Base-by-base conservation (phyloP, 2,888 invertebrate species). In the Microctonus hyperodae region DNA sequence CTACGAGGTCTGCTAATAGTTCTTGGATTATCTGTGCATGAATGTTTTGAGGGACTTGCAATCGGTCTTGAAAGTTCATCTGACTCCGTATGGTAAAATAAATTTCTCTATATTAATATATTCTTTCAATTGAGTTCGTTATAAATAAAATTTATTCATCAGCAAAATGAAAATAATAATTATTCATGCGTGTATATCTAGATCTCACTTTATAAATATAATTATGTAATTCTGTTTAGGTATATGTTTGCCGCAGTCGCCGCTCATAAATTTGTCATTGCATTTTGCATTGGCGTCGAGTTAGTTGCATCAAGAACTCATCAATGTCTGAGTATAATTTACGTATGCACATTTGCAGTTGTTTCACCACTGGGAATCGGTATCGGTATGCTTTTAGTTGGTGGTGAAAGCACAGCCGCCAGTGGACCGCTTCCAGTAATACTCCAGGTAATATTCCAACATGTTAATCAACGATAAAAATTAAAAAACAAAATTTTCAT, bases 201-300 rank as follows among this genome's bases (percentile, higher is more conserved):
- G 3, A 37, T 37, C 2, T n/a, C n/a, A 37, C 13, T n/a, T 37
- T n/a, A 3, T n/a, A 11, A 37, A 11, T n/a, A 13, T 13, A 20
- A 44, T 16, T 4, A 44, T 16, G 16, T 62, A 35, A 51, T 31
- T 58, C 68, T 22, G 79, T 83, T 1, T 79, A 88, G 88, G 88
- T 93, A 93, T 81, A 92, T 95, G 90, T 91, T 94, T 78, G 92
- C 89, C 4, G 95, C 94, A 0, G 90, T 95, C 1, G 90, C 92
- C 0, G 92, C 93, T 0, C 95, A 95, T 83, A 95, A 95, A 82
- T 86, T 94, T 56, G 94, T 95, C 25, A 90, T 95, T 69, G 93
- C 94, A 0, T 95, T 95, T 82, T 95, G 95, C 80, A 92, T 95
- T 63, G 95, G 95, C 3, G 90, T 95, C 44, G 94, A 95, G 80